Conservation (phyloP, 2,888 invertebrate genomes). For the Oxycera nigricornis region DNA sequence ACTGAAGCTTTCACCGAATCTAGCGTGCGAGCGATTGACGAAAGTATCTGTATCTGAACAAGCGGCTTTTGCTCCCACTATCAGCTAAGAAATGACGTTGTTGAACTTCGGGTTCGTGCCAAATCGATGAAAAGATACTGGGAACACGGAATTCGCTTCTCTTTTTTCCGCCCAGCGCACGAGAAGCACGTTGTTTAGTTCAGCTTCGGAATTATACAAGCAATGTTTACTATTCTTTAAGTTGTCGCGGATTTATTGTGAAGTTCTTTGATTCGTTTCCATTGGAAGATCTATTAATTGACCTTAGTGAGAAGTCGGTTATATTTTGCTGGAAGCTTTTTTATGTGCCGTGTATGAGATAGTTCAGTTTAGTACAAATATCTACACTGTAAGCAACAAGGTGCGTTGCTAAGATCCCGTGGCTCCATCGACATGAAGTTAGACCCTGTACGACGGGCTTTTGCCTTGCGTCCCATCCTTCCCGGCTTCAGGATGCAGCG, state of each 20-base stretch:
- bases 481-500: background rate
- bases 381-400: background rate
- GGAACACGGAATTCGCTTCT: background rate
- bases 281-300: too few relatives aligned
- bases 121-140: background rate
- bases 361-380: background rate
- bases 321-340: too few relatives aligned
- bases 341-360: too few relatives aligned
- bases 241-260: background rate
- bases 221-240: background rate
- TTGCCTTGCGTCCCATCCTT: background rate
- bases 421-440: constrained; percentile 28
- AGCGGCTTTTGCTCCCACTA: constrained; percentile 5
- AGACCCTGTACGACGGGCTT: background rate
- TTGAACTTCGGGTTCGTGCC: constrained; percentile 15
- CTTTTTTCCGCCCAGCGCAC: background rate
- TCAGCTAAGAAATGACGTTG: constrained; percentile 9
- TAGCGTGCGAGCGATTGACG: background rate
- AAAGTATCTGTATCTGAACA: background rate
- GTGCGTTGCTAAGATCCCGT: too few relatives aligned
- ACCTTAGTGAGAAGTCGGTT: too few relatives aligned
- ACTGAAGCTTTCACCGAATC: background rate
- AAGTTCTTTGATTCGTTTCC: background rate
- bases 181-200: constrained; percentile 1
- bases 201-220: background rate